A percentile compares a stretch with the other conserved stretches of the same genome.
phyloP scores from a whole-genome alignment of 2,113 vertebrate species.

The Cardinalis cardinalis region DNA sequence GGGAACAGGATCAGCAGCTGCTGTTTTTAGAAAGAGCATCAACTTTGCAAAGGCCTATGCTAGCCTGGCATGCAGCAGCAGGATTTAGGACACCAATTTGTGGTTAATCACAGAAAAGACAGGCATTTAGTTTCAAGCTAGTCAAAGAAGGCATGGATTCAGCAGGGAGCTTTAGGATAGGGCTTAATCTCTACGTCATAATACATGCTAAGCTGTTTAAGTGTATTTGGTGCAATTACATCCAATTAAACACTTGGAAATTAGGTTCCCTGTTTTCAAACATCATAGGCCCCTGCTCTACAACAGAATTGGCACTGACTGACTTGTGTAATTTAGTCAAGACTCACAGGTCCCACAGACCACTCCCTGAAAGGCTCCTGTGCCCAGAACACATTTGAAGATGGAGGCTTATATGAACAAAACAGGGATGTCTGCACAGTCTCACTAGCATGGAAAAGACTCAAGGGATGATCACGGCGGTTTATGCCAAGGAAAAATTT shows the following conservation, averaged over 20 bases:
- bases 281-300: background rate
- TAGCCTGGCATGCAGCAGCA: background rate
- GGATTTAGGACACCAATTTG: background rate
- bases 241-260: conserved; percentile 18
- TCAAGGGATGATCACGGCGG: background rate
- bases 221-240: conserved; percentile 18
- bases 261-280: background rate
- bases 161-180: background rate
- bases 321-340: background rate
- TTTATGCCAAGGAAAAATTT: background rate
- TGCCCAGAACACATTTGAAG: background rate
- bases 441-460: background rate
- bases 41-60: background rate
- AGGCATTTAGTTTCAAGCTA: background rate
- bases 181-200: background rate
- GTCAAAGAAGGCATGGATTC: background rate
- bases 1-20: background rate
- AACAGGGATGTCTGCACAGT: background rate
- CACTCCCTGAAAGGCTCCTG: background rate
- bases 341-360: background rate
- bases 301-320: background rate
- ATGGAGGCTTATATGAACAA: background rate
- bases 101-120: background rate
- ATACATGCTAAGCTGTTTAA: conserved; percentile 9
- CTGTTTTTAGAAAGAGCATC: background rate